Percentiles rank a stretch among this genome's conserved stretches.
phyloP scores from a whole-genome alignment of 2,888 invertebrate genomes.

The Eupithecia inturbata region DNA sequence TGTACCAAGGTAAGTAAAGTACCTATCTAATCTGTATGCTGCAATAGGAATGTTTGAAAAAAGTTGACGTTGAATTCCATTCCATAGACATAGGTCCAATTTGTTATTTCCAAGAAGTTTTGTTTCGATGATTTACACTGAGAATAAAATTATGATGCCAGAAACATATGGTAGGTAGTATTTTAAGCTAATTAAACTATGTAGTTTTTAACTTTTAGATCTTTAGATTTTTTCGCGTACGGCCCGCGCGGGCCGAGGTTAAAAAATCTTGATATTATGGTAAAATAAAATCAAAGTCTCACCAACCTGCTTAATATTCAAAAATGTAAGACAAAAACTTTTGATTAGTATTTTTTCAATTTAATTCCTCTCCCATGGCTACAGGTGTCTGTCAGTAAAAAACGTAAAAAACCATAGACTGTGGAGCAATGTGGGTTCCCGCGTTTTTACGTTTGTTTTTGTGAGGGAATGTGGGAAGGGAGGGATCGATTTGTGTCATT shows the following conservation, averaged over 20 bases:
- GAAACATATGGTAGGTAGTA: neutral
- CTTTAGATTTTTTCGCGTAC: neutral
- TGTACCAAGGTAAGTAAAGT: neutral
- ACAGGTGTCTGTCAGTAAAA: constrained; percentile 68
- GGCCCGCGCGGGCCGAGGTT: neutral
- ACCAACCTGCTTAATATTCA: neutral
- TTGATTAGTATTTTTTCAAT: constrained; percentile 48
- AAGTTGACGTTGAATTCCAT: constrained; percentile 29
- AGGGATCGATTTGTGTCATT: constrained; percentile 26
- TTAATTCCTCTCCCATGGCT: constrained; percentile 59
- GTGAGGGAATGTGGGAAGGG: constrained; percentile 32
- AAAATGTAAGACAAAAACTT: constrained; percentile 10
- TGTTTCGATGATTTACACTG: neutral
- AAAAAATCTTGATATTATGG: neutral
- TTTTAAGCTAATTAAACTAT: neutral
- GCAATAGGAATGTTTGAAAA: constrained; percentile 22
- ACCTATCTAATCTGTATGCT: neutral
- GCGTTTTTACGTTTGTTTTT: constrained; percentile 58
- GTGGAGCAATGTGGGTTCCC: constrained; percentile 58
- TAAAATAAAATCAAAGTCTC: neutral
- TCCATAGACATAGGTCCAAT: constrained; percentile 21
- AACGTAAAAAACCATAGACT: constrained; percentile 59
- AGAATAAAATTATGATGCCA: neutral
- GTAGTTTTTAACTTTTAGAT: no score
- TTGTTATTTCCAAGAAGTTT: constrained; percentile 23